Conservation (phyloP, 2,797 vertebrate genomes). For the Cheirogaleus major region DNA sequence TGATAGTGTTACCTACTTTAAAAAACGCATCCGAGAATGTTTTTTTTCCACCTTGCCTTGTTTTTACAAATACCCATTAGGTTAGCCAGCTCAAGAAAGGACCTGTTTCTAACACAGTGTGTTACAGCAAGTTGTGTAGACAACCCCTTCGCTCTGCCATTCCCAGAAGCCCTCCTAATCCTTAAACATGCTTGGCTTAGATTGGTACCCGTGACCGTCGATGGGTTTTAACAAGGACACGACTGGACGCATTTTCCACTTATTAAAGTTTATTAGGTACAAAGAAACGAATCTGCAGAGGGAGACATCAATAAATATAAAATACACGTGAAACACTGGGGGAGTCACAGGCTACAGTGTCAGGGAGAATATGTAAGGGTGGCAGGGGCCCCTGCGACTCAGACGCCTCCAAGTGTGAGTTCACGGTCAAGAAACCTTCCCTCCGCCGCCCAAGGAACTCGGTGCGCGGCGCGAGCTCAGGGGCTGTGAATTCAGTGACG, state of each 20-base stretch:
- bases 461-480: accelerated
- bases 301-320: constrained; percentile 67
- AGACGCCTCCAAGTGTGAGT: not conserved
- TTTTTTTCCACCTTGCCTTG: not conserved
- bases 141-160: not conserved
- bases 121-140: not conserved
- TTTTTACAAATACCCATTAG: not conserved
- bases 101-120: not conserved
- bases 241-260: not conserved
- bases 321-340: not conserved
- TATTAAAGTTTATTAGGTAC: constrained; percentile 72
- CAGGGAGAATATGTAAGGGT: not conserved
- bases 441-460: not conserved
- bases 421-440: not conserved
- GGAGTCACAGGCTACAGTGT: not conserved
- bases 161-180: not conserved
- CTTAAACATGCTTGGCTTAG: not conserved
- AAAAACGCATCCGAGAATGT: not conserved
- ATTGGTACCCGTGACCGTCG: not conserved
- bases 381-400: accelerated
- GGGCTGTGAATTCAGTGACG: not conserved
- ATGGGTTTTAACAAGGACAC: not conserved
- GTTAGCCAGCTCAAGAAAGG: not conserved
- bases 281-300: constrained; percentile 64
- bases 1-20: not conserved